Conservation (phyloP, 1,140 invertebrate species). For the Drosophila simulans region DNA sequence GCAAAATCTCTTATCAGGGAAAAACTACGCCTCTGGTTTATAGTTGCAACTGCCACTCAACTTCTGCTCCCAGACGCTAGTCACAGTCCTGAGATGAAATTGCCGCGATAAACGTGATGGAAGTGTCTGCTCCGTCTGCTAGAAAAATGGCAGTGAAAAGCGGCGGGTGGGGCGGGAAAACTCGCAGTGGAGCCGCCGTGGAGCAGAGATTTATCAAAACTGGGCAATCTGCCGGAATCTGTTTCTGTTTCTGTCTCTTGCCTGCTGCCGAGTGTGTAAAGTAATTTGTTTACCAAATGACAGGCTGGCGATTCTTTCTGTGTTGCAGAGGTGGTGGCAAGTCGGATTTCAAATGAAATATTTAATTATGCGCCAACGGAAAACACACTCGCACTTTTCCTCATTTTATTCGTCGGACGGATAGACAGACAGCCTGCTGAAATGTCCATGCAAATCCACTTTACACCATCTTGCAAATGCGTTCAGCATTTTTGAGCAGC, state of each 20-base stretch:
- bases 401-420: background rate
- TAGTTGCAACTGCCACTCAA: conserved; percentile 60
- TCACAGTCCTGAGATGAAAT: conserved; percentile 70
- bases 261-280: conserved; percentile 37
- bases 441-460: conserved; percentile 51
- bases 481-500: conserved; percentile 40
- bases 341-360: conserved; percentile 56
- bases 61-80: conserved; percentile 38
- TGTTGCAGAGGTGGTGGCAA: background rate
- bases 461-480: conserved; percentile 51
- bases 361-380: conserved; percentile 49
- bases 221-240: conserved; percentile 70
- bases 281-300: conserved; percentile 72
- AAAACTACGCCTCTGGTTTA: conserved; percentile 52
- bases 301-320: conserved; percentile 25
- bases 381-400: conserved; percentile 10
- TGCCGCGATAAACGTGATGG: conserved; percentile 78
- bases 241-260: conserved; percentile 10
- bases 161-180: background rate
- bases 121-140: conserved; percentile 65
- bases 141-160: conserved; percentile 12
- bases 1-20: conserved; percentile 38
- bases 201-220: conserved; percentile 64
- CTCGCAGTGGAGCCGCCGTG: conserved; percentile 3
- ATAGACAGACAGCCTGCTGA: background rate